Evolutionary conservation across 2,797 vertebrate species (phyloP).

Genomic region (Cyclura pinguis): DNA sequence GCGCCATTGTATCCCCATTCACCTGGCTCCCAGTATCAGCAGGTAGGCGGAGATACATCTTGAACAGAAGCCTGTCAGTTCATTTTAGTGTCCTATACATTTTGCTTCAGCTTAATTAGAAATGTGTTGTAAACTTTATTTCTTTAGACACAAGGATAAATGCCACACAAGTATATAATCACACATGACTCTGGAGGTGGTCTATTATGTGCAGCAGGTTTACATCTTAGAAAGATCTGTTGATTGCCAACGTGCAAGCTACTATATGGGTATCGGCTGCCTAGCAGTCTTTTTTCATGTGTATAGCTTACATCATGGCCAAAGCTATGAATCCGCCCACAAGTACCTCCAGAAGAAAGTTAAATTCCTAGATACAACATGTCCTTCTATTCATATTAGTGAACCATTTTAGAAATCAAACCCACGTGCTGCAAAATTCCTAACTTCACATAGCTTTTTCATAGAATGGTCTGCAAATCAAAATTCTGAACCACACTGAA

Average conservation of each 20-base stretch:
- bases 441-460: neutral
- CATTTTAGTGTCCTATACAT: neutral
- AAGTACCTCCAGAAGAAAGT: neutral
- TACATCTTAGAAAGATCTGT: neutral
- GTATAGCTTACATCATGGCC: neutral
- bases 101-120: neutral
- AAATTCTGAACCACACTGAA: neutral
- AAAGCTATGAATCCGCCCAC: neutral
- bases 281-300: neutral
- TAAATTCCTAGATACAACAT: neutral
- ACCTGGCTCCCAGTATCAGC: constrained; percentile 96
- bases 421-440: neutral
- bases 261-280: neutral
- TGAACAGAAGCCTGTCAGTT: neutral
- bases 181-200: neutral
- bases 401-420: constrained; percentile 6
- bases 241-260: neutral
- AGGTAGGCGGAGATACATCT: constrained; percentile 82
- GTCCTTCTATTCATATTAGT: neutral
- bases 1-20: constrained; percentile 97
- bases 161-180: neutral
- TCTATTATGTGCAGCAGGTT: neutral
- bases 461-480: neutral
- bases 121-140: neutral
- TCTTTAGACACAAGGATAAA: neutral